Evolutionary conservation across 2,113 vertebrate genomes (phyloP).

Genomic region (Apteryx mantelli): DNA sequence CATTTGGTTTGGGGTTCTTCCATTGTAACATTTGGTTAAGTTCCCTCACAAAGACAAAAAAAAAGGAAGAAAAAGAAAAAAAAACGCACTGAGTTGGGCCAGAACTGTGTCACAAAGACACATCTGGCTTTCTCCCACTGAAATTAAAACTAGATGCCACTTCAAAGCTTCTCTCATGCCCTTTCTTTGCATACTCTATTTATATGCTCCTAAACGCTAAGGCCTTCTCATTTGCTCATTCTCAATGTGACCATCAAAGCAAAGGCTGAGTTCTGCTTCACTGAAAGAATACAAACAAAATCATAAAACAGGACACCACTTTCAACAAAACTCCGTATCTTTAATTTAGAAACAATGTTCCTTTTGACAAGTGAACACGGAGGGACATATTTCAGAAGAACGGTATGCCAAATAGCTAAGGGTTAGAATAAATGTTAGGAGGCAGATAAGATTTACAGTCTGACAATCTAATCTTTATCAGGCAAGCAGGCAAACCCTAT

Average conservation of each 20-base stretch:
- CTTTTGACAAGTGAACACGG: neutral
- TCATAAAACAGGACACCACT: neutral
- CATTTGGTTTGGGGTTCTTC: neutral
- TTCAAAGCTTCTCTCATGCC: conserved; percentile 37
- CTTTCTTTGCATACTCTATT: conserved; percentile 23
- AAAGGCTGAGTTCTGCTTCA: neutral
- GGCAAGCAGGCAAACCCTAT: neutral
- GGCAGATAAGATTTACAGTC: neutral
- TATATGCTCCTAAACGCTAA: neutral
- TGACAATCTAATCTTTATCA: neutral
- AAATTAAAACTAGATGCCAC: conserved; percentile 49
- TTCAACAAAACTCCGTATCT: neutral
- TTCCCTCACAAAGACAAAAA: neutral
- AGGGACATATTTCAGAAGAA: neutral
- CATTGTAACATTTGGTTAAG: neutral
- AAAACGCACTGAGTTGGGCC: neutral
- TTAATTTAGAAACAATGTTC: neutral
- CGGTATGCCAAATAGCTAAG: neutral
- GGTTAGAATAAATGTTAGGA: neutral
- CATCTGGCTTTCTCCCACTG: conserved; percentile 48
- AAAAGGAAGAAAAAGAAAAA: neutral
- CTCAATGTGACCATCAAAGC: conserved; percentile 4
- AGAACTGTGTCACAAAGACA: neutral
- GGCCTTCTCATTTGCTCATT: conserved; percentile 32
- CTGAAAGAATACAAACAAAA: neutral